Conservation (phyloP, 2,113 vertebrate species). For the Lophochroa leadbeateri region DNA sequence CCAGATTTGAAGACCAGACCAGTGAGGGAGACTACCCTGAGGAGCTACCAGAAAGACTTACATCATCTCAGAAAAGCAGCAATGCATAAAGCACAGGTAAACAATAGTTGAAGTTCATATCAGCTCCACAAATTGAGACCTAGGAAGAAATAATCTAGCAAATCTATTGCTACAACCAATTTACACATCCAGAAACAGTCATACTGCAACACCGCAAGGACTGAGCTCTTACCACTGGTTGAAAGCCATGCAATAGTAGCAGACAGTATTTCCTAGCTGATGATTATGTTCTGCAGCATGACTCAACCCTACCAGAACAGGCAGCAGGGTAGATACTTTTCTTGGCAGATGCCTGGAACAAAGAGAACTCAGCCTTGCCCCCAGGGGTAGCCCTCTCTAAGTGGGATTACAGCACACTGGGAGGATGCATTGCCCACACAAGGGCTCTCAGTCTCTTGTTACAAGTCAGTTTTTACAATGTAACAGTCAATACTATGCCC, state of each 20-base stretch:
- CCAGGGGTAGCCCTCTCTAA: background rate
- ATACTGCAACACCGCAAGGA: background rate
- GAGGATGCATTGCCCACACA: fast-evolving
- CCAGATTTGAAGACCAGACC: background rate
- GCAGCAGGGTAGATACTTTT: background rate
- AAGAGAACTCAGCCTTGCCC: background rate
- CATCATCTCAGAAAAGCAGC: constrained; percentile 5
- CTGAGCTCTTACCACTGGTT: background rate
- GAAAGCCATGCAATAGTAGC: background rate
- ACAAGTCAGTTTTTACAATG: background rate
- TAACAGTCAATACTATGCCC: background rate
- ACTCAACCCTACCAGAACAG: background rate
- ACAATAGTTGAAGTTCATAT: background rate
- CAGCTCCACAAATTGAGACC: background rate
- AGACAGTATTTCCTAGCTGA: background rate
- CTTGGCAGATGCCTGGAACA: background rate
- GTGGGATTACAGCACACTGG: background rate
- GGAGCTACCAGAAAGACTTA: constrained; percentile 5
- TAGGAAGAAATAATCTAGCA: background rate
- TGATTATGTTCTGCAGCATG: background rate
- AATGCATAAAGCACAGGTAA: constrained; percentile 44
- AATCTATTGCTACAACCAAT: background rate
- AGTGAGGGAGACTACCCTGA: background rate
- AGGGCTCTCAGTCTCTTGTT: background rate
- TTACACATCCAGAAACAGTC: background rate